Base-by-base conservation (phyloP, 2,797 vertebrate genomes). In the Enteromius anoplus region DNA sequence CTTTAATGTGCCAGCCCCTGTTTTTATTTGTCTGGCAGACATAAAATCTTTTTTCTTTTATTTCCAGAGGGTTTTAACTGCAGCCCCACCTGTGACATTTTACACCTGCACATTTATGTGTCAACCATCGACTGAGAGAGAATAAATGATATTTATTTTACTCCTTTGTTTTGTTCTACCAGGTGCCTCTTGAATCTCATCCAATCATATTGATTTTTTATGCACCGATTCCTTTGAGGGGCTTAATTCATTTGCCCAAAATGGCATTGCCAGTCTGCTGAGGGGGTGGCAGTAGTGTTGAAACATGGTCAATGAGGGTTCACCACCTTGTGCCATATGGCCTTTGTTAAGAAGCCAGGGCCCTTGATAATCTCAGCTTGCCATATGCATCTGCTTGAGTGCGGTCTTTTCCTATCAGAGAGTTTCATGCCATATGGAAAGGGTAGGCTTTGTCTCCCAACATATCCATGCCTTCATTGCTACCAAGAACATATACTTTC, bases 331-430 rank as follows among this genome's bases (percentile, higher is more conserved):
- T 92, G 92, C 93, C 94, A 93, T 94, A 94, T 95, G 94, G 94
- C 91, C 91, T 90, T 90, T 92, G 84, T 91, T 89, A 90, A 92
- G 89, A 91, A 91, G 91, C 92, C 92, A 91, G 88, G 87, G 88
- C 88, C 88, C 92, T 92, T 92, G 90, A 91, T 90, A 91, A 90
- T 90, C 92, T 89, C 89, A 90, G 86, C 87, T 80, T 90, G 91
- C 92, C 93, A 93, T 94, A 95, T 94, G 93, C 93, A 91, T 89
- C 91, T 92, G 92, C 89, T 91, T 86, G 91, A 92, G 91, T 87
- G 91, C 65, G 85, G 89, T 88, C 93, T 91, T 90, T 89, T 92
- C 88, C 88, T 89, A 91, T 87, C 78, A 26, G 80, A 83, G 86
- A 91, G 51, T 81, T 66, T 32, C 4, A 78, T 91, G 92, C 92